phyloP scores from a whole-genome alignment of 2,113 vertebrate species.

The Puntigrus tetrazona region DNA sequence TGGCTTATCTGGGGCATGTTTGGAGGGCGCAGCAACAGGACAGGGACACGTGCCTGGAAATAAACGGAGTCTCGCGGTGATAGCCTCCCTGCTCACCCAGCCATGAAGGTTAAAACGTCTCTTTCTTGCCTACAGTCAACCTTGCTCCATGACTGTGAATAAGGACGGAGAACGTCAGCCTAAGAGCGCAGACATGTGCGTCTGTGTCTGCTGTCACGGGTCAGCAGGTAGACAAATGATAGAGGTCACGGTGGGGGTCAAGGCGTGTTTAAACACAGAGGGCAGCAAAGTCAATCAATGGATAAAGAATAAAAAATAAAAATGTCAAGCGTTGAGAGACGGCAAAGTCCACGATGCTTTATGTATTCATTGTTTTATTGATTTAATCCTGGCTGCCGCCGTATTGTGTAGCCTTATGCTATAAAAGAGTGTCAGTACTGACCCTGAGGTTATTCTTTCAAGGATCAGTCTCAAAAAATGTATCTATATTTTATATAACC shows the following conservation, averaged over 20 bases:
- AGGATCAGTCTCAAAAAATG: background rate
- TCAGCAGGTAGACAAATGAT: constrained; percentile 26
- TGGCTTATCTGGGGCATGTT: constrained; percentile 44
- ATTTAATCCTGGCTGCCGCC: background rate
- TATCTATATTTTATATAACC: background rate
- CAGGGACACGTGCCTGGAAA: constrained; percentile 39
- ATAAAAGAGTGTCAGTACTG: background rate
- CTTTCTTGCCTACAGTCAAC: constrained; percentile 8
- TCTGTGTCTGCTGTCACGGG: constrained; percentile 20
- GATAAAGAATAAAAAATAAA: background rate
- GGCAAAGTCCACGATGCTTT: background rate
- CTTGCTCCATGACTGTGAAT: constrained; percentile 26
- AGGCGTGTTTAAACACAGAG: background rate
- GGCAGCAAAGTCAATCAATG: background rate
- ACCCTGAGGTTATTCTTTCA: background rate
- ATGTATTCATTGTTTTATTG: background rate
- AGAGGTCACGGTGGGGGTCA: background rate
- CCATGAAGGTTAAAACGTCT: constrained; percentile 47
- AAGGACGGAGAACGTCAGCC: background rate
- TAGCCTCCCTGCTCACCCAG: background rate
- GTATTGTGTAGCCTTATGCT: constrained; percentile 7
- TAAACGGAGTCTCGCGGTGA: constrained; percentile 38
- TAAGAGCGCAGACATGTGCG: background rate
- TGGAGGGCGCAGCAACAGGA: constrained; percentile 34
- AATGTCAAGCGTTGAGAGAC: background rate